Evolutionary conservation across 2,797 vertebrate genomes (phyloP).

Genomic region (Falco cherrug): DNA sequence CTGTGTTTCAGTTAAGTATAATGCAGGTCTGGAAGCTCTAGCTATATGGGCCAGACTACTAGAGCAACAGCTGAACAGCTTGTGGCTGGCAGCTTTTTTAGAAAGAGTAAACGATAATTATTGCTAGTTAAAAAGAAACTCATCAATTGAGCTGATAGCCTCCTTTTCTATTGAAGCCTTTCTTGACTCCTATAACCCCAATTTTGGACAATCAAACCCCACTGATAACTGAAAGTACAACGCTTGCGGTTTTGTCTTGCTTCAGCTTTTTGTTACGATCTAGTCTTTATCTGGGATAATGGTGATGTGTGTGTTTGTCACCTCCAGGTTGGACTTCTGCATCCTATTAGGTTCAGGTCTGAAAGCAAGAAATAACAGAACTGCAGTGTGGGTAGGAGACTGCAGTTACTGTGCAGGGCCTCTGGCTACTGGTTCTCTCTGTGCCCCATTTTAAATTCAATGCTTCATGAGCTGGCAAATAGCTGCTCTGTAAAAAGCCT

Average conservation of each 20-base stretch:
- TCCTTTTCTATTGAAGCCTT: neutral
- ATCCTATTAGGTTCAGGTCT: neutral
- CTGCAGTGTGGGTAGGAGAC: neutral
- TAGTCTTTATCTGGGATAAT: neutral
- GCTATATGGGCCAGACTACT: neutral
- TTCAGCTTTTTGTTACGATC: neutral
- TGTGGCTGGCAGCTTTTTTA: neutral
- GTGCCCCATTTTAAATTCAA: neutral
- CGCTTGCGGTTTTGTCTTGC: neutral
- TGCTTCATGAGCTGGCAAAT: too few species aligned
- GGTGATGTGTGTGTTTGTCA: neutral
- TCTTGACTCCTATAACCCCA: neutral
- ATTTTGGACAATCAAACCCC: neutral
- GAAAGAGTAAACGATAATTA: neutral
- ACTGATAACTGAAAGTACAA: neutral
- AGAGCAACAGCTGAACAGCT: neutral
- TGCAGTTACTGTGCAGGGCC: neutral
- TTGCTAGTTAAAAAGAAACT: neutral
- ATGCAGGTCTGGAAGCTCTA: neutral
- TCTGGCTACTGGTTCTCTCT: neutral
- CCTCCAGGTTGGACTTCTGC: neutral
- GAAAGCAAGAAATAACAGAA: neutral
- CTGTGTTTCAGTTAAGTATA: neutral
- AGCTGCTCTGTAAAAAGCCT: neutral
- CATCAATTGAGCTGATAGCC: neutral